Evolutionary conservation across 2,888 invertebrate species (phyloP), one percentile per base, ranked within the genome.

Genomic region (Dicyrtoma fusca): DNA sequence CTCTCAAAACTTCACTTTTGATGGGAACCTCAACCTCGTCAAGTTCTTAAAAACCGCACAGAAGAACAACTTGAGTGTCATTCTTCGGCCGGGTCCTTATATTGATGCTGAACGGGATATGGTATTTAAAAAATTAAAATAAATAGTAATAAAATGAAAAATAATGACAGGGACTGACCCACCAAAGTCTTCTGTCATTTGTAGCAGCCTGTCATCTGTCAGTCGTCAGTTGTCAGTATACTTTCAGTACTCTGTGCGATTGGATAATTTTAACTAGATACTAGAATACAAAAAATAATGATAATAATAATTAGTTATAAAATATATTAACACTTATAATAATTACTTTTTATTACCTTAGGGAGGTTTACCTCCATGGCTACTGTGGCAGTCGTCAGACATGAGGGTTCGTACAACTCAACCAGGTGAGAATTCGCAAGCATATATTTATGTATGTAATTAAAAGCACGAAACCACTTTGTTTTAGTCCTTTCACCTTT

Each of bases 81-180:
- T 95, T 62, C 84, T 96, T 0, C 85, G 96, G 26, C 90, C 93
- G 0, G 96, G 96, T 0, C 96, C 96, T 0, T 97, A 94, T 81
- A 95, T 96, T 80, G 94, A 94, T 83, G 94, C 92, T 14, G 96
- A 97, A 85, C 89, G 94, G 84, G 95, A 96, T 80, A 86, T 88
- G 84, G 87, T 87, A 14, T 19, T n/a, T n/a, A n/a, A n/a, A n/a
- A n/a, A n/a, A n/a, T n/a, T n/a, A n/a, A n/a, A n/a, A n/a, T 13
- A n/a, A n/a, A 11, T n/a, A 26, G 11, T 59, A 11, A 21, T 59
- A n/a, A 13, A n/a, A 25, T 57, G n/a, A 6, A 57, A n/a, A 23
- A 21, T 21, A 10, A 23, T 25, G 23, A 55, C 55, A 19, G 8
- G 11, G 4, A 19, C 17, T 17, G 17, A 55, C n/a, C n/a, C n/a